These are phyloP conservation scores for Lepus townsendii DNA, from an alignment of 2,797 vertebrate species.

Conservation along the genomic window DNA sequence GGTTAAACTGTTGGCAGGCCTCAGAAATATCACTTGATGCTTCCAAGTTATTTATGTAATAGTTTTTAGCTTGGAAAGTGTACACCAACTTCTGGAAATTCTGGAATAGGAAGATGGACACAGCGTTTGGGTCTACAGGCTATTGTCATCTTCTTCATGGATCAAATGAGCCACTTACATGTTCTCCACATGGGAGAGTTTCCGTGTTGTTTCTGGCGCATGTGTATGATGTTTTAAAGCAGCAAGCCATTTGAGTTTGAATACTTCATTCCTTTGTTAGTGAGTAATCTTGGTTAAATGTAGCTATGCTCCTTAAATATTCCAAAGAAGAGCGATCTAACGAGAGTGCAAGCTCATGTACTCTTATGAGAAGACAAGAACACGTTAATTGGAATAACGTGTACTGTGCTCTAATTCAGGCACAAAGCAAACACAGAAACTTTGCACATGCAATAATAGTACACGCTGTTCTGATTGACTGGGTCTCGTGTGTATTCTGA, in stretches of 20 bases:
- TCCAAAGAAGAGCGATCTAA: slow-evolving; percentile 84
- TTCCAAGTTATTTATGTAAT: slow-evolving; percentile 78
- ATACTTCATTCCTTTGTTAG: slow-evolving; percentile 88
- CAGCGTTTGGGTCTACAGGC: slow-evolving; percentile 55
- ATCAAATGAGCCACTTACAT: slow-evolving; percentile 69
- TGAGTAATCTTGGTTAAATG: slow-evolving; percentile 87
- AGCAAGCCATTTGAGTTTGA: slow-evolving; percentile 83
- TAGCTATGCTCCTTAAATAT: slow-evolving; percentile 84
- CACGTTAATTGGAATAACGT: slow-evolving; percentile 79
- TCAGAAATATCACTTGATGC: slow-evolving; percentile 53
- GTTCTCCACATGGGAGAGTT: slow-evolving; percentile 76
- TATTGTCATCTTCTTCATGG: not conserved
- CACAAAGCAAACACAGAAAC: slow-evolving; percentile 45
- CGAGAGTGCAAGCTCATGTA: slow-evolving; percentile 77
- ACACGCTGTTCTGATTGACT: slow-evolving; percentile 77
- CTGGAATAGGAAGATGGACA: slow-evolving; percentile 6
- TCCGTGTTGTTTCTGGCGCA: slow-evolving; percentile 85
- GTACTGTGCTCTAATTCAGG: slow-evolving; percentile 61
- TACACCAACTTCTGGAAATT: slow-evolving; percentile 68
- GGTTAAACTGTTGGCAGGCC: slow-evolving; percentile 72
- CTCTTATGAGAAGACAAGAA: slow-evolving; percentile 80
- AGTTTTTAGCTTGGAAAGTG: slow-evolving; percentile 57
- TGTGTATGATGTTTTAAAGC: slow-evolving; percentile 78
- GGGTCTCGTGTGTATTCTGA: slow-evolving; percentile 58
- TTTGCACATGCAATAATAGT: slow-evolving; percentile 57